phyloP scores from a whole-genome alignment of 2,797 vertebrate genomes.

The Enteromius mattozi region DNA sequence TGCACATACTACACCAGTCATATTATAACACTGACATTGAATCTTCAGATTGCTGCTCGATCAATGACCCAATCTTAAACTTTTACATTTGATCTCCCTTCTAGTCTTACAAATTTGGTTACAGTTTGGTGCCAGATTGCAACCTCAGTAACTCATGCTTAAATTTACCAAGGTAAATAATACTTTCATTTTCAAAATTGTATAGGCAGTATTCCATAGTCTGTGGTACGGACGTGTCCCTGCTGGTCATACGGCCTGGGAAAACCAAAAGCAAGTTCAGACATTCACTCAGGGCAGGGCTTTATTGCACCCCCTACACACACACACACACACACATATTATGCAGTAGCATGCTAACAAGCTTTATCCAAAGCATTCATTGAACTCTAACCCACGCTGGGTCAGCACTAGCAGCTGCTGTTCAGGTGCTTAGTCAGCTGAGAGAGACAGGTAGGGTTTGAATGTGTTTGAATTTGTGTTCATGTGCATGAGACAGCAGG shows the following conservation, averaged over 20 bases:
- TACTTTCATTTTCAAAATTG: neutral
- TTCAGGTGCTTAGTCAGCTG: constrained; percentile 43
- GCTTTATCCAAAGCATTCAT: constrained; percentile 7
- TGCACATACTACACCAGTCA: neutral
- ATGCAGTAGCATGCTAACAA: constrained; percentile 22
- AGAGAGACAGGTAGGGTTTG: constrained; percentile 11
- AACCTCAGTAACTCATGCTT: neutral
- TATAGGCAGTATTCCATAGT: neutral
- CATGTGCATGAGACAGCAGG: constrained; percentile 29
- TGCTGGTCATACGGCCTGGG: constrained; percentile 15
- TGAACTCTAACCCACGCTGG: constrained; percentile 9
- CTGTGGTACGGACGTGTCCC: neutral
- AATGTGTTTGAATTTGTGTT: constrained; percentile 24
- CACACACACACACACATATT: constrained; percentile 25
- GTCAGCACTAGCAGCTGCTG: constrained; percentile 35
- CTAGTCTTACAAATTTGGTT: neutral
- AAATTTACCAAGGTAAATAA: neutral
- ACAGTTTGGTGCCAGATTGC: neutral
- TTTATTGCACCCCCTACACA: constrained; percentile 23
- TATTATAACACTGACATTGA: neutral
- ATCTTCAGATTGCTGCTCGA: neutral
- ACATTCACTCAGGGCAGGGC: constrained; percentile 44
- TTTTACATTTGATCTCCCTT: neutral
- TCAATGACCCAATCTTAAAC: neutral
- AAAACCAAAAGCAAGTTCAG: constrained; percentile 44